Evolutionary conservation across 2,888 invertebrate species (phyloP), one percentile per base, ranked within the genome.

Genomic region (Parthenolecanium corni): DNA sequence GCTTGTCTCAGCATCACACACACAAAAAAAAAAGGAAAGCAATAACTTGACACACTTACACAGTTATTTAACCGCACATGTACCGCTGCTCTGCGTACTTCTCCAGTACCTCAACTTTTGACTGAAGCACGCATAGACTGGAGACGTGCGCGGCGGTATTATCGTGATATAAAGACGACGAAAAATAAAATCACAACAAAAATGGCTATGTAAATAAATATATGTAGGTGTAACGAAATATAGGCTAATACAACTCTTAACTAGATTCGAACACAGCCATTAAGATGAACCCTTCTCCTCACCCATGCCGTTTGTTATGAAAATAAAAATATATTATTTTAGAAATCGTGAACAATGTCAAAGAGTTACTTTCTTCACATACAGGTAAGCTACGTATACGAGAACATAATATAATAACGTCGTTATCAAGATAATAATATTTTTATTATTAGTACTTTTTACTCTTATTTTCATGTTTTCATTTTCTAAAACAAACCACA

Each of bases 11-110:
- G n/a, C n/a, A n/a, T n/a, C n/a, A n/a, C n/a, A n/a, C n/a, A n/a
- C n/a, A n/a, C n/a, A n/a, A n/a, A n/a, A n/a, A n/a, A n/a, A 54
- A 42, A 57, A 57, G 46, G 57, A 57, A 57, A 57, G 57, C 46
- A 46, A 57, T 46, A 46, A 57, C 57, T 57, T 57, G 57, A 57
- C 57, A 57, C 44, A 57, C 57, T 57, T 57, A 57, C 57, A 54
- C 54, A 54, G 40, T 38, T 54, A 23, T 54, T 23, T n/a, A 54
- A 14, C 54, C 42, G 40, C 25, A 52, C 40, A 21, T 25, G 44
- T 42, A 24, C 42, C 42, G 31, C 31, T 9, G 9, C 5, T 9
- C 31, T 6, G 31, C 20, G 36, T 31, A 52, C 25, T 31, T 31
- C 31, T 31, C 5, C 9, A 31, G 31, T 31, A 31, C 5, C 9